Evolutionary conservation across 2,888 invertebrate genomes (phyloP).

Genomic region (Steinernema scapterisci): DNA sequence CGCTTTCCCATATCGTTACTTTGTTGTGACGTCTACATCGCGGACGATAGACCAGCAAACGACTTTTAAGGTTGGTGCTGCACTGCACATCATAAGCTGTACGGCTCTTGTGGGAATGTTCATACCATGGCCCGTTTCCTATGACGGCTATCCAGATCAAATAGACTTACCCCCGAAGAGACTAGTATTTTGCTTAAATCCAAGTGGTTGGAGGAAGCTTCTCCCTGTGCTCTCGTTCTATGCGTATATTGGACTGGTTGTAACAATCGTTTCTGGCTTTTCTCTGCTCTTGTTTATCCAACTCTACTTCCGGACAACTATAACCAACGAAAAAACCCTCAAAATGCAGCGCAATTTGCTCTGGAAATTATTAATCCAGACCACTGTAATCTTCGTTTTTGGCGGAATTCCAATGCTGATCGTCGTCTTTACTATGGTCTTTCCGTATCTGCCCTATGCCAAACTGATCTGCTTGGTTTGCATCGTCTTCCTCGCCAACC

Average conservation of each 20-base stretch:
- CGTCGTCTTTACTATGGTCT: background rate
- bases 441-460: background rate
- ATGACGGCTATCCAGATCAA: background rate
- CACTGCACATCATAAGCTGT: background rate
- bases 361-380: no score
- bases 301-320: background rate
- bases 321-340: background rate
- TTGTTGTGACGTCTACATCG: background rate
- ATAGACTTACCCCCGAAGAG: no score
- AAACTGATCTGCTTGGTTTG: background rate
- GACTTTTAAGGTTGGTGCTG: background rate
- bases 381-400: background rate
- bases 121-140: background rate
- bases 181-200: background rate
- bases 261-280: background rate
- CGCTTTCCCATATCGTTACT: background rate
- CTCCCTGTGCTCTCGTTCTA: background rate
- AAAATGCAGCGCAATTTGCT: no score
- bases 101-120: background rate
- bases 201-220: background rate
- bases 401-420: background rate
- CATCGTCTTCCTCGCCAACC: background rate
- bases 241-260: background rate
- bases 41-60: background rate
- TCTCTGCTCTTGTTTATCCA: background rate